These are phyloP conservation scores for Atrina japonica DNA, from an alignment of 2,888 invertebrate species.

Conservation along the genomic window DNA sequence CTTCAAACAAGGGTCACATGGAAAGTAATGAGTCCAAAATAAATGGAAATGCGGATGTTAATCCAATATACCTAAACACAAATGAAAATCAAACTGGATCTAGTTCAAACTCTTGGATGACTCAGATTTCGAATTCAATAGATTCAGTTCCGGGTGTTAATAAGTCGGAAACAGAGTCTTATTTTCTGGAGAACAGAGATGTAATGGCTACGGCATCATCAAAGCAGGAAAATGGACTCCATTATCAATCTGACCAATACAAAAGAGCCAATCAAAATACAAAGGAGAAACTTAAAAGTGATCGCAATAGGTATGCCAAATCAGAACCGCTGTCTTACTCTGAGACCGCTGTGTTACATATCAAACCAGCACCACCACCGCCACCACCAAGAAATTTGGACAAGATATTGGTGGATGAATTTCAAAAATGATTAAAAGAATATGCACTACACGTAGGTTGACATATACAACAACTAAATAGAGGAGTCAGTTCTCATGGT, in stretches of 20 bases:
- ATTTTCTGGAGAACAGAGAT: neutral
- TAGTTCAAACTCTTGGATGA: neutral
- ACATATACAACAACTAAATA: too few species aligned
- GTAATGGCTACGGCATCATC: neutral
- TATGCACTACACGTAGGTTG: too few species aligned
- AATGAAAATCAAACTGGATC: neutral
- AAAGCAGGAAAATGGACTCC: neutral
- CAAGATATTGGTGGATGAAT: neutral
- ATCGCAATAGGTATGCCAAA: too few species aligned
- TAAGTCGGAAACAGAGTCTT: neutral
- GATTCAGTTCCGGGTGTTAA: neutral
- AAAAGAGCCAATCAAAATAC: constrained; percentile 1
- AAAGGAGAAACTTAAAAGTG: neutral
- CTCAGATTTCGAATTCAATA: constrained; percentile 5
- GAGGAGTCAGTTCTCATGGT: too few species aligned
- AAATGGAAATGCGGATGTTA: too few species aligned
- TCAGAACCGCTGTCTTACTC: neutral
- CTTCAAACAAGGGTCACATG: too few species aligned
- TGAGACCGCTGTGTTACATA: constrained; percentile 6
- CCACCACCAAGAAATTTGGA: constrained; percentile 48
- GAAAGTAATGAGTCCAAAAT: too few species aligned
- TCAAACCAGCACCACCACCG: constrained; percentile 53
- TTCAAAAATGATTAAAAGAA: too few species aligned
- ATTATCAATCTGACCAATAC: neutral
- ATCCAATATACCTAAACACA: neutral